Evolutionary conservation across 2,888 invertebrate genomes (phyloP).

Genomic region (Epirrhoe alternata): DNA sequence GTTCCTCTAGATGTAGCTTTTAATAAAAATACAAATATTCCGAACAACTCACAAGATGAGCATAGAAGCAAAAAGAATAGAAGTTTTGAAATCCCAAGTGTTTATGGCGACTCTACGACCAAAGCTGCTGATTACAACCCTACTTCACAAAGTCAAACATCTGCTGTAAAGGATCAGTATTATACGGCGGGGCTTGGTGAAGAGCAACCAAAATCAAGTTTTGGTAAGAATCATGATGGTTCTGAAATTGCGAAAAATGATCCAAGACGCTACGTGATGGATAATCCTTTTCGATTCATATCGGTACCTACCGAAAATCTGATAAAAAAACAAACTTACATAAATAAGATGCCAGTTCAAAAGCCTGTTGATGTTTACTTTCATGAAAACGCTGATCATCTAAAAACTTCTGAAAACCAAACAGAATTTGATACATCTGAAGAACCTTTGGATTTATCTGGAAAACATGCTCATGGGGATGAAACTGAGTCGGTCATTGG

Average conservation of each 20-base stretch:
- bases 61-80: conserved; percentile 1
- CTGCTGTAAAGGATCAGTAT: background rate
- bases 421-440: conserved; percentile 8
- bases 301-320: conserved; percentile 18
- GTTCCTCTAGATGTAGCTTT: background rate
- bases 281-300: conserved; percentile 11
- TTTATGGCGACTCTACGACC: background rate
- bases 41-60: background rate
- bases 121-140: background rate
- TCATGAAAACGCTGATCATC: background rate
- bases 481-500: background rate
- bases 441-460: conserved; percentile 28
- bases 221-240: background rate
- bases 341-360: conserved; percentile 3
- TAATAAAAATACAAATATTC: conserved; percentile 5
- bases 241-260: background rate
- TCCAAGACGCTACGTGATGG: conserved; percentile 8
- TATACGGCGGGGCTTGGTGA: background rate
- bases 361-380: conserved; percentile 5
- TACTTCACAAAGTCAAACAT: background rate
- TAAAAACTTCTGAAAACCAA: conserved; percentile 1
- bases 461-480: conserved; percentile 8
- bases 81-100: conserved; percentile 5
- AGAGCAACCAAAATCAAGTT: conserved; percentile 3
- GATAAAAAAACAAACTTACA: conserved; percentile 11